Conservation (phyloP, 1,140 invertebrate species). For the Choristoneura fumiferana region DNA sequence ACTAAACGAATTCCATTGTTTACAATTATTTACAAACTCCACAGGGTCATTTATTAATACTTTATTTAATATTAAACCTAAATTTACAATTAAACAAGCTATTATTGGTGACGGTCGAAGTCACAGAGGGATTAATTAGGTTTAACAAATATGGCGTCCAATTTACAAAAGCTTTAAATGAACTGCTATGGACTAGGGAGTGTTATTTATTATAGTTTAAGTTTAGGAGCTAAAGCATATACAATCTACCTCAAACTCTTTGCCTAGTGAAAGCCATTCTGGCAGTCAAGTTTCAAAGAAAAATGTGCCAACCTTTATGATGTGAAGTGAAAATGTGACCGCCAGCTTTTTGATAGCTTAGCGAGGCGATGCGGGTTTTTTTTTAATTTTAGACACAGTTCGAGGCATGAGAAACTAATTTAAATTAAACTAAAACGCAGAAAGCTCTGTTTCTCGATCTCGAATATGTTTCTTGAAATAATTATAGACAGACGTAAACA, state of each 20-base stretch:
- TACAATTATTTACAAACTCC: constrained; percentile 60
- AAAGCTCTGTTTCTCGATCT: too few relatives aligned
- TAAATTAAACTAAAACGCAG: too few relatives aligned
- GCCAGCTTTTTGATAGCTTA: constrained; percentile 10
- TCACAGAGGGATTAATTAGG: not conserved
- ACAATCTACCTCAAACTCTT: constrained; percentile 3
- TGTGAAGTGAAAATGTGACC: constrained; percentile 2
- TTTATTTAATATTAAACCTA: constrained; percentile 4
- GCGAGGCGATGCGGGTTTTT: not conserved
- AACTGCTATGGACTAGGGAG: constrained; percentile 61
- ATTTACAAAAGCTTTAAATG: constrained; percentile 61
- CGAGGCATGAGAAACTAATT: not conserved
- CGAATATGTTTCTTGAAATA: too few relatives aligned
- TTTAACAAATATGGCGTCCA: constrained; percentile 37
- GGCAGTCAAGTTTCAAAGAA: constrained; percentile 6
- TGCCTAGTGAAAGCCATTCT: not conserved
- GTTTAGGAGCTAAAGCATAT: constrained; percentile 13
- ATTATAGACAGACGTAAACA: too few relatives aligned
- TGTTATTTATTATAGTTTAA: constrained; percentile 35
- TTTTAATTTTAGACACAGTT: not conserved
- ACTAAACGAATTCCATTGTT: constrained; percentile 44
- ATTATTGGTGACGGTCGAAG: not conserved
- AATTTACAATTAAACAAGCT: constrained; percentile 27
- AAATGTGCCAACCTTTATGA: not conserved
- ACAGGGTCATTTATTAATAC: constrained; percentile 26